phyloP scores from a whole-genome alignment of 2,797 vertebrate genomes.

The Parauchenoglanis punctatus region DNA sequence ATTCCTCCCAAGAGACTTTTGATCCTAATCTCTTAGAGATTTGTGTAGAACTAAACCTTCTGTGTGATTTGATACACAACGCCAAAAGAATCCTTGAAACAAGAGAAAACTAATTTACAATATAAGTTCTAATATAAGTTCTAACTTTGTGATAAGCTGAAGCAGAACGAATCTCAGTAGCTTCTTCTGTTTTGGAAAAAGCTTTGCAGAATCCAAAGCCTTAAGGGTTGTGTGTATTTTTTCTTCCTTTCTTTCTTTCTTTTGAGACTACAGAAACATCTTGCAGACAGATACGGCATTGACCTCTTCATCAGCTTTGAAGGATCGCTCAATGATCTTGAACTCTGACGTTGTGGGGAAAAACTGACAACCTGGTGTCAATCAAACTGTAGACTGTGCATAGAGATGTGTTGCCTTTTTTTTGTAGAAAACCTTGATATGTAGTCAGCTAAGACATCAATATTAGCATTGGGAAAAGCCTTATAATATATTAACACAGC shows the following conservation, averaged over 20 bases:
- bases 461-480: background rate
- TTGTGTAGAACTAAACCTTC: too few species aligned
- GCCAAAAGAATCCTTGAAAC: background rate
- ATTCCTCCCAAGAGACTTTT: too few species aligned
- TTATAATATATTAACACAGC: background rate
- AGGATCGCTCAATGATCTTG: constrained; percentile 57
- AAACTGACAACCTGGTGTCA: constrained; percentile 37
- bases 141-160: background rate
- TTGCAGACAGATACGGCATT: constrained; percentile 51
- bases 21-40: background rate
- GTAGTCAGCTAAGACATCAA: background rate
- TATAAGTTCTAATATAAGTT: background rate
- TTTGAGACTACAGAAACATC: constrained; percentile 29
- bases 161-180: background rate
- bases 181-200: background rate
- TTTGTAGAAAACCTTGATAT: background rate
- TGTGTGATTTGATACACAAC: too few species aligned
- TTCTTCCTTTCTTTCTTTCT: background rate
- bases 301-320: constrained; percentile 63
- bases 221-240: background rate
- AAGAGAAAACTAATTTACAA: background rate
- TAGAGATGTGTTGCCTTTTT: background rate
- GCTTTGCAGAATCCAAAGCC: background rate
- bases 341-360: constrained; percentile 60
- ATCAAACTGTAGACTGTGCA: constrained; percentile 27